These are phyloP conservation scores for Drosophila infuscata DNA, from an alignment of 2,888 invertebrate species.

Conservation along the genomic window DNA sequence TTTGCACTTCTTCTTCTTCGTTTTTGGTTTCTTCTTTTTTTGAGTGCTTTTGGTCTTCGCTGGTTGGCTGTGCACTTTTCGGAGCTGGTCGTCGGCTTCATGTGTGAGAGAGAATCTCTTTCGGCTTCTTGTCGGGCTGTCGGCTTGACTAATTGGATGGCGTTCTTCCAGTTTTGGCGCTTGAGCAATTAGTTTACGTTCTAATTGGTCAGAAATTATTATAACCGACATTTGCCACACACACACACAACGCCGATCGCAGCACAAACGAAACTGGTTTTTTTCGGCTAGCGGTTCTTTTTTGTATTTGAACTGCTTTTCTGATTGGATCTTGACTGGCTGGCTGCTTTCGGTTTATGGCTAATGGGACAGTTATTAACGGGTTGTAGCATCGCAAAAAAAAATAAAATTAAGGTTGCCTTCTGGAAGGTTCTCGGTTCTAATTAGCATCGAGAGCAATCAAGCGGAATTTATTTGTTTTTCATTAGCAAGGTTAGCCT, in stretches of 20 bases:
- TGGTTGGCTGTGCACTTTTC: conserved; percentile 54
- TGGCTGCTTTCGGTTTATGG: not conserved
- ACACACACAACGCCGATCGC: conserved; percentile 26
- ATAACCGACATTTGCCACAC: conserved; percentile 70
- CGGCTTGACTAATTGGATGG: conserved; percentile 71
- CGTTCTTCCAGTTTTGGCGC: conserved; percentile 70
- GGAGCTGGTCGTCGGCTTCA: conserved; percentile 59
- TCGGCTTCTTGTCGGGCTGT: conserved; percentile 32
- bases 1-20: conserved; percentile 18
- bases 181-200: conserved; percentile 77
- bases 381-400: conserved; percentile 34
- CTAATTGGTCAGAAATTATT: conserved; percentile 80
- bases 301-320: conserved; percentile 19
- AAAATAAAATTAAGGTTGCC: conserved; percentile 17
- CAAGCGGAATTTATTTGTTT: conserved; percentile 46
- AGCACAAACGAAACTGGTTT: conserved; percentile 44
- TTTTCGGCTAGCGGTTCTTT: conserved; percentile 45
- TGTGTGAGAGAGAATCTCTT: conserved; percentile 36
- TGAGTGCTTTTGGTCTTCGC: conserved; percentile 63
- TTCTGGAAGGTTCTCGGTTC: conserved; percentile 38
- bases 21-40: conserved; percentile 32
- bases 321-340: conserved; percentile 48
- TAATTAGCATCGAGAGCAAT: conserved; percentile 61
- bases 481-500: conserved; percentile 51
- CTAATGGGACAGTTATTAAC: conserved; percentile 57